These are phyloP conservation scores for Heliconius erato DNA, from an alignment of 2,888 invertebrate species.

Conservation along the genomic window DNA sequence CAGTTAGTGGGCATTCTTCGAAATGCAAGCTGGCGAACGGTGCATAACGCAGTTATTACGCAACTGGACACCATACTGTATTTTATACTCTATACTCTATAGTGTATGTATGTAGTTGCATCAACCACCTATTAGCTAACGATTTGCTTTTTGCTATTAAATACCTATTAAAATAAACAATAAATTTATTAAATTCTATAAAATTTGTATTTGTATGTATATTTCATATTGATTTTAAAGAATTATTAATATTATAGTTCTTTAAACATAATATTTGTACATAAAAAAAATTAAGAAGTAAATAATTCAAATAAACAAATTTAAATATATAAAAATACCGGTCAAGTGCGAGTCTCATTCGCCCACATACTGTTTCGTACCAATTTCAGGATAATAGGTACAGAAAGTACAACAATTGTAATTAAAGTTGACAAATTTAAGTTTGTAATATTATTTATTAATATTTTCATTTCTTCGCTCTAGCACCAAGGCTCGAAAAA, in stretches of 20 bases:
- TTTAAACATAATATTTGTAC: not conserved
- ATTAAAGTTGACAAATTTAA: no score
- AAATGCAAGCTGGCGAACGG: slow-evolving; percentile 20
- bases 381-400: no score
- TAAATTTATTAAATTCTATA: not conserved
- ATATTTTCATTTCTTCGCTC: no score
- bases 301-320: not conserved
- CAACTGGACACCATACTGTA: slow-evolving; percentile 5
- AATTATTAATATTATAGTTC: not conserved
- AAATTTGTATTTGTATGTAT: not conserved
- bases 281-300: not conserved
- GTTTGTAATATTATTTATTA: no score
- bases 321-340: not conserved
- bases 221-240: not conserved
- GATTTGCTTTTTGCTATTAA: no score
- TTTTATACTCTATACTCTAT: not conserved
- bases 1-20: slow-evolving; percentile 31
- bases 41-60: slow-evolving; percentile 23
- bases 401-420: no score
- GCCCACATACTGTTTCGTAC: no score
- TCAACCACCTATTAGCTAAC: no score
- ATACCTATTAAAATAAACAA: not conserved
- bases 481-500: no score
- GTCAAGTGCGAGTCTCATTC: no score
- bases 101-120: no score